Conservation (phyloP, 2,888 invertebrate species). For the Sipunculus nudus region DNA sequence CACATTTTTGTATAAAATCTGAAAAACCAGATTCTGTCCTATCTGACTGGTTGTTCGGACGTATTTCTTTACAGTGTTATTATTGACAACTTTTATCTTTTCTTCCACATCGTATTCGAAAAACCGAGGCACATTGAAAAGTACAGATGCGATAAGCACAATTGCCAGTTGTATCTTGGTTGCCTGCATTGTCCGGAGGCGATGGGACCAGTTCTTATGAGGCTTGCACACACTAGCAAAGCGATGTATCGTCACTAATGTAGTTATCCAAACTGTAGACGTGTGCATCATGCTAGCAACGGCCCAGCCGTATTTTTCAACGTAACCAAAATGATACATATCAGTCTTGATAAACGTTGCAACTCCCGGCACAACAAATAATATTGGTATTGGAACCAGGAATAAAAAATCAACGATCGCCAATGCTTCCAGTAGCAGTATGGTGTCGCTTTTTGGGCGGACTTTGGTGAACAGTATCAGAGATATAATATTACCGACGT, state of each 20-base stretch:
- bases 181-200: constrained; percentile 1
- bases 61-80: too few species aligned
- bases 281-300: constrained; percentile 57
- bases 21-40: constrained; percentile 11
- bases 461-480: constrained; percentile 42
- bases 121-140: constrained; percentile 28
- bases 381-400: constrained; percentile 13
- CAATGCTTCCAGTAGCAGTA: constrained; percentile 19
- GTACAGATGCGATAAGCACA: constrained; percentile 12
- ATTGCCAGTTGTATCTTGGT: constrained; percentile 22
- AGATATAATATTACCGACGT: constrained; percentile 58
- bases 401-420: constrained; percentile 18
- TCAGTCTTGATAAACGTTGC: constrained; percentile 8
- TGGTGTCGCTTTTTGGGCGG: constrained; percentile 14
- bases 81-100: too few species aligned
- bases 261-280: constrained; percentile 59
- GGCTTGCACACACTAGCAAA: constrained; percentile 62
- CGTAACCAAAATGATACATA: constrained; percentile 6
- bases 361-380: constrained; percentile 14
- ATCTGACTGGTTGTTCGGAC: constrained; percentile 16
- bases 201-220: constrained; percentile 46
- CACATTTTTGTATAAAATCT: constrained; percentile 22
- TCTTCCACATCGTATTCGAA: constrained; percentile 19
- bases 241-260: constrained; percentile 58
- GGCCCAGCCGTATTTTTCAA: constrained; percentile 26